A percentile compares a stretch with the other conserved stretches of the same genome.
These are phyloP conservation scores for Labeo rohita DNA, from an alignment of 2,113 vertebrate genomes.

Conservation along the genomic window DNA sequence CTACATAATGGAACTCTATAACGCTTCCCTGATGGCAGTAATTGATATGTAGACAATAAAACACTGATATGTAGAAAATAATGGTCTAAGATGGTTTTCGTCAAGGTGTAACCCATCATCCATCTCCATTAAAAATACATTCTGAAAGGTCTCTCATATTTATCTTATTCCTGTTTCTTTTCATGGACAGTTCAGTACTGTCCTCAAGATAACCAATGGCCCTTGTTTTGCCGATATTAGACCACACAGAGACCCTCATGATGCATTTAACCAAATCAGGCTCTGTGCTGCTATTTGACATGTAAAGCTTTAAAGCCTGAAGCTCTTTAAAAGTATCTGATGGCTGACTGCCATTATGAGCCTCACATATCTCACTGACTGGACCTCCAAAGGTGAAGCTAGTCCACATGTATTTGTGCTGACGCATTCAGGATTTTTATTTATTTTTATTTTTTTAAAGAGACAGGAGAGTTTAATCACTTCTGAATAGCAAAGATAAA, in stretches of 20 bases:
- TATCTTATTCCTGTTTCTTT: constrained; percentile 25
- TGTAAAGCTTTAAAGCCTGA: background rate
- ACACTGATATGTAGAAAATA: background rate
- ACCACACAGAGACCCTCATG: constrained; percentile 24
- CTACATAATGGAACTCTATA: too few relatives aligned
- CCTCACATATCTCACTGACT: background rate
- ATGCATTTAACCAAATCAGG: background rate
- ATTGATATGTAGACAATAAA: background rate
- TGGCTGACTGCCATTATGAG: background rate
- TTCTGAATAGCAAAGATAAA: background rate
- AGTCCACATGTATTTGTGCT: background rate
- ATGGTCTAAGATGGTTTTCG: background rate
- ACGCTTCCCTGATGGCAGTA: too few relatives aligned
- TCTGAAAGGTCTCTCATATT: constrained; percentile 12
- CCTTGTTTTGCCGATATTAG: background rate
- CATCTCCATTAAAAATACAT: constrained; percentile 34
- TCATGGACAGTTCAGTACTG: constrained; percentile 20
- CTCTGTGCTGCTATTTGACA: background rate
- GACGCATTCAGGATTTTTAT: background rate
- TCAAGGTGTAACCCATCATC: constrained; percentile 15
- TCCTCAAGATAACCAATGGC: constrained; percentile 33
- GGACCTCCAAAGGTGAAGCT: background rate
- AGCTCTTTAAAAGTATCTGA: background rate
- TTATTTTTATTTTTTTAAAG: background rate
- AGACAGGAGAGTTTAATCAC: background rate